Evolutionary conservation across 2,113 vertebrate species (phyloP), one percentile per base, ranked within the genome.

Genomic region (Phyllopteryx taeniolatus): DNA sequence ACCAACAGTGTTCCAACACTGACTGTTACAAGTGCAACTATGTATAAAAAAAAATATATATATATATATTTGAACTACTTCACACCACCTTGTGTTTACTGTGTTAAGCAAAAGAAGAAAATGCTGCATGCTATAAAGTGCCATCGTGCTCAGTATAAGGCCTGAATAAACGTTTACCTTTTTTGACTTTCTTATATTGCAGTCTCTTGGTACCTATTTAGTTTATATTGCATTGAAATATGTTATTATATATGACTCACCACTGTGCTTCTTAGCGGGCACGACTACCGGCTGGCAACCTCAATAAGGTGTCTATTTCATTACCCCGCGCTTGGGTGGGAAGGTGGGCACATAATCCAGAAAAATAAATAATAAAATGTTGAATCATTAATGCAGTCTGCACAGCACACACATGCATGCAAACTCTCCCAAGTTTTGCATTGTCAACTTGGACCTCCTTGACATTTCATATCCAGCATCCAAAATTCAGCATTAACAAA

Each of bases 121-220:
- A 71, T 82, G 77, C 81, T 74, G 83, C 79, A 81, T 79, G 70
- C 81, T 79, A 67, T 88, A 84, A 89, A 88, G 85, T 2, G 74
- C 77, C 61, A 22, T 46, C 19, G 80, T 4, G 78, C 74, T 83
- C 2, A 0, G 46, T 54, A 67, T 79, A 82, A 64, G 68, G 79
- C 70, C 69, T 65, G 73, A 81, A 77, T 83, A 87, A 88, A 82
- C 60, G 67, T 72, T 70, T 75, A 79, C 76, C 71, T 85, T 80
- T 27, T 87, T 70, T 83, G 82, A 85, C 74, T 80, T 78, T 51
- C 63, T 80, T 79, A 67, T 77, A 82, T 72, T 54, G 11, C 54
- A 1, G 77, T 85, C 84, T 84, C 85, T 66, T 54, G 74, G 74
- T 83, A 68, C 74, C 83, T 53, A 76, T 87, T 86, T 17, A 19